A percentile compares a stretch with the other conserved stretches of the same genome.
phyloP scores from a whole-genome alignment of 2,888 invertebrate genomes.

The Clanis bilineata region DNA sequence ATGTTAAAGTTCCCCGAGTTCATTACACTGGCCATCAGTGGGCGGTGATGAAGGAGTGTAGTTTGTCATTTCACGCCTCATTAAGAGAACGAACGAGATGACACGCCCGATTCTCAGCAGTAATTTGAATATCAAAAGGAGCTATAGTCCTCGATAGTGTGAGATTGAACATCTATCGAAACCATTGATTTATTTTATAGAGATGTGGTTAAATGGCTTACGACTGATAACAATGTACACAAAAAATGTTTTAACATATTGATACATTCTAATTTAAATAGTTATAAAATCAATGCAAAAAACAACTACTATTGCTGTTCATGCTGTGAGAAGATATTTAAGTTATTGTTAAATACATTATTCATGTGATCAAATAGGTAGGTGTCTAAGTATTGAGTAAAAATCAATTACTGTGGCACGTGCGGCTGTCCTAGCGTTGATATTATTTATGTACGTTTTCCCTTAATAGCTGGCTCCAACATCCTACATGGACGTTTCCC shows the following conservation, averaged over 20 bases:
- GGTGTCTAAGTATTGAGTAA: background rate
- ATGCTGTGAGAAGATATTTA: background rate
- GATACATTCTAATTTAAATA: background rate
- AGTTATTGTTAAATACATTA: background rate
- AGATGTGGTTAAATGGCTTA: background rate
- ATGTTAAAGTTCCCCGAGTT: constrained; percentile 39
- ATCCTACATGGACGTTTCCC: too few species aligned
- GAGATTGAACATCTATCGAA: constrained; percentile 40
- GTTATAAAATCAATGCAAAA: background rate
- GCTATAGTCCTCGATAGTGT: constrained; percentile 32
- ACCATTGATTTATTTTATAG: constrained; percentile 16
- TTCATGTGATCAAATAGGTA: background rate
- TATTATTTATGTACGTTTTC: too few species aligned
- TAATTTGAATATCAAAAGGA: constrained; percentile 60
- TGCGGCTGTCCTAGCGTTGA: too few species aligned
- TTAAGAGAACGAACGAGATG: constrained; percentile 43
- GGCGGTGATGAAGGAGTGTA: constrained; percentile 63
- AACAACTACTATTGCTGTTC: background rate
- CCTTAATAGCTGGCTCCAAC: too few species aligned
- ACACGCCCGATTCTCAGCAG: constrained; percentile 42
- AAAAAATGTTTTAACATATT: constrained; percentile 16
- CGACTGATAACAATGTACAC: background rate
- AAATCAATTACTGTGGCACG: too few species aligned
- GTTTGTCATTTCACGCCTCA: constrained; percentile 64
- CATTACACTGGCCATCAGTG: constrained; percentile 51